Percentiles rank a stretch among this genome's conserved stretches.
Conservation (phyloP, 2,888 invertebrate species). For the Drosophila longiperda region DNA sequence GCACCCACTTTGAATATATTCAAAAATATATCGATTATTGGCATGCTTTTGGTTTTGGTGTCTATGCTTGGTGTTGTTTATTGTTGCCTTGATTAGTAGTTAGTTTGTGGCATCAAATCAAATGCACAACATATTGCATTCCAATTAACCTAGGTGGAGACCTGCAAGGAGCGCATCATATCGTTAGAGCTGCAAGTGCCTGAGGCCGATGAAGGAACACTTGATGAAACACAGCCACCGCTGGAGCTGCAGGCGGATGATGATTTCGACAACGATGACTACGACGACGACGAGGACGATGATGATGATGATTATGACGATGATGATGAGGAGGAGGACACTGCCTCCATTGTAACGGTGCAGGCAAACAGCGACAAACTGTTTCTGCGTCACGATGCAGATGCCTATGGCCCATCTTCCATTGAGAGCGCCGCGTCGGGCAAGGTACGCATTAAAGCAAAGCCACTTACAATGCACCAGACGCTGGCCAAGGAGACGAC, state of each 20-base stretch:
- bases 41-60: slow-evolving; percentile 59
- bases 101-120: slow-evolving; percentile 54
- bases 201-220: slow-evolving; percentile 68
- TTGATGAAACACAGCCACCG: slow-evolving; percentile 69
- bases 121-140: slow-evolving; percentile 75
- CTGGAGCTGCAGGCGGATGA: slow-evolving; percentile 54
- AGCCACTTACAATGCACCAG: slow-evolving; percentile 81
- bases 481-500: slow-evolving; percentile 82
- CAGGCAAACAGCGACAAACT: slow-evolving; percentile 84
- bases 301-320: slow-evolving; percentile 82
- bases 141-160: slow-evolving; percentile 89
- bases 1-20: slow-evolving; percentile 5
- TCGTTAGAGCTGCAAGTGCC: slow-evolving; percentile 92
- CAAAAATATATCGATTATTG: slow-evolving; percentile 12
- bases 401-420: slow-evolving; percentile 77
- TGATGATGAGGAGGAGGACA: slow-evolving; percentile 87
- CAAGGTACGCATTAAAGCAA: slow-evolving; percentile 77
- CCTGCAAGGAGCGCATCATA: slow-evolving; percentile 95
- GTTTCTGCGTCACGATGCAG: slow-evolving; percentile 82
- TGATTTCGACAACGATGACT: slow-evolving; percentile 76
- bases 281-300: slow-evolving; percentile 77
- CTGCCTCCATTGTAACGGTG: slow-evolving; percentile 85
- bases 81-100: slow-evolving; percentile 55
- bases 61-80: slow-evolving; percentile 34
- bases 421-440: slow-evolving; percentile 75